A percentile compares a stretch with the other conserved stretches of the same genome.
These are phyloP conservation scores for Telmatherina bonti DNA, from an alignment of 2,797 vertebrate species.

Conservation along the genomic window DNA sequence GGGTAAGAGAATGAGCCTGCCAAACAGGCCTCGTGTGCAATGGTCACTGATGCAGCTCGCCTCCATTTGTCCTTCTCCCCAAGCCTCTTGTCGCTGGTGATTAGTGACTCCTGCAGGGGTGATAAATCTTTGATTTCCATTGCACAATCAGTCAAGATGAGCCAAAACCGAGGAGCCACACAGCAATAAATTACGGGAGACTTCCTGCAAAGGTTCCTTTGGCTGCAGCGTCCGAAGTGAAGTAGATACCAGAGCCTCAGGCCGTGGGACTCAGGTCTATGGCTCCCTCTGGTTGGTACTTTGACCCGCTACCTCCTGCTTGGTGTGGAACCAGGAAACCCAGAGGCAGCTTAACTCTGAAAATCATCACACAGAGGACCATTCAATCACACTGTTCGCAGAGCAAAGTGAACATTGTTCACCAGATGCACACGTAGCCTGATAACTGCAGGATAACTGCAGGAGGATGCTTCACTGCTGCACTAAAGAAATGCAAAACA, in stretches of 20 bases:
- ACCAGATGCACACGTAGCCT: slow-evolving; percentile 18
- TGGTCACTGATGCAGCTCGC: slow-evolving; percentile 67
- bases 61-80: slow-evolving; percentile 56
- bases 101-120: slow-evolving; percentile 84
- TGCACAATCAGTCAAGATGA: slow-evolving; percentile 81
- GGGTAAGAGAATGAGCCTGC: slow-evolving; percentile 37
- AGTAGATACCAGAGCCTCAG: slow-evolving; percentile 75
- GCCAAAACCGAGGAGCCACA: slow-evolving; percentile 76
- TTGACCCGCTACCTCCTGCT: slow-evolving; percentile 63
- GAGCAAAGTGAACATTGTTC: slow-evolving; percentile 55
- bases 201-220: slow-evolving; percentile 80
- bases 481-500: slow-evolving; percentile 10
- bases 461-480: slow-evolving; percentile 9
- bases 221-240: slow-evolving; percentile 65
- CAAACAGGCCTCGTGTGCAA: slow-evolving; percentile 23
- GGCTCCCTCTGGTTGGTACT: slow-evolving; percentile 75
- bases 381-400: slow-evolving; percentile 62
- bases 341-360: slow-evolving; percentile 75
- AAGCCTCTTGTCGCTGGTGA: slow-evolving; percentile 77
- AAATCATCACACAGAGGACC: slow-evolving; percentile 78
- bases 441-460: slow-evolving; percentile 11
- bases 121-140: slow-evolving; percentile 85
- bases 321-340: slow-evolving; percentile 74
- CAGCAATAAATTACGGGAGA: slow-evolving; percentile 86
- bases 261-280: slow-evolving; percentile 49